Evolutionary conservation across 2,888 invertebrate genomes (phyloP).

Genomic region (Anthrax anthrax): DNA sequence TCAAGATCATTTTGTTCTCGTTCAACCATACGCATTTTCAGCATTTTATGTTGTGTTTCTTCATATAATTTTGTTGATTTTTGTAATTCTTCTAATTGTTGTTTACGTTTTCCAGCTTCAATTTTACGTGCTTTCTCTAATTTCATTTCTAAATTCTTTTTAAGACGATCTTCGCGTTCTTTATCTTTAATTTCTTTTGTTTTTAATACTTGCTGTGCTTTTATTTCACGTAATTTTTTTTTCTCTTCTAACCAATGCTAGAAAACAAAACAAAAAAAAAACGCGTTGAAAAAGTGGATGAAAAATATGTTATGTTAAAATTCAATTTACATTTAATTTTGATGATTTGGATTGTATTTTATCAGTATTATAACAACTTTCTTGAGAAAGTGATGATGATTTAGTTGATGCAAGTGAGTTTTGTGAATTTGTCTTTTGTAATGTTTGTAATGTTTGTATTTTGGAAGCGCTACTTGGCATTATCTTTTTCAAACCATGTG

Average conservation of each 20-base stretch:
- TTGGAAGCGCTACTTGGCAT: neutral
- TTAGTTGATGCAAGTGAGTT: neutral
- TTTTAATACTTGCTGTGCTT: neutral
- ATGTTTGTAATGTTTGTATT: neutral
- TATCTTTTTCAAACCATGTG: neutral
- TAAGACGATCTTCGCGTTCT: neutral
- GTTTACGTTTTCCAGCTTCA: constrained; percentile 1
- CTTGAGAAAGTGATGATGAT: neutral
- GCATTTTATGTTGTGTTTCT: constrained; percentile 12
- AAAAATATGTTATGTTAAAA: too few species aligned
- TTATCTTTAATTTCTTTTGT: neutral
- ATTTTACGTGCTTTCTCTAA: constrained; percentile 12
- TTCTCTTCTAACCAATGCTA: neutral
- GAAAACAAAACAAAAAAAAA: neutral
- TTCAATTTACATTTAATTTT: neutral
- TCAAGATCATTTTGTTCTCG: constrained; percentile 21
- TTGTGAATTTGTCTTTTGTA: neutral
- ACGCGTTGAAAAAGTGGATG: too few species aligned
- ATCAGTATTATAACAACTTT: neutral
- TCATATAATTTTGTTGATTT: constrained; percentile 7
- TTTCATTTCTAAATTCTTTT: neutral
- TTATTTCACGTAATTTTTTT: neutral
- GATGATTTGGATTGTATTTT: neutral
- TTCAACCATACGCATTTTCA: constrained; percentile 11
- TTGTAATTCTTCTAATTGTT: constrained; percentile 1